Conservation (phyloP, 2,888 invertebrate species). For the Mesochorus sp. region DNA sequence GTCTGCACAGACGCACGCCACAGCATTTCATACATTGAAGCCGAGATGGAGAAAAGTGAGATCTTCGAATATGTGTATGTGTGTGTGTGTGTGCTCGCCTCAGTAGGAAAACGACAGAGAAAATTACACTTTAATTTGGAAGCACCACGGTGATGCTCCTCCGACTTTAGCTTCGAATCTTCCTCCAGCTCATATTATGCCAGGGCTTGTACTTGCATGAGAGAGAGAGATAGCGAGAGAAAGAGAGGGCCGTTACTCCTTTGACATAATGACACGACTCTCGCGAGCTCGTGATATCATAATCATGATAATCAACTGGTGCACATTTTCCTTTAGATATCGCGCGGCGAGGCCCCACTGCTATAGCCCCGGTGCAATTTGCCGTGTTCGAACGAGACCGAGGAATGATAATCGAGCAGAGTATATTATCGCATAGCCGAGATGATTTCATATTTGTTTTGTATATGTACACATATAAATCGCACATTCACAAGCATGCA, state of each 20-base stretch:
- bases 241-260: conserved; percentile 51
- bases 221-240: conserved; percentile 13
- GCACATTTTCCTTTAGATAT: conserved; percentile 64
- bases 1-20: background rate
- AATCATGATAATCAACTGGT: conserved; percentile 67
- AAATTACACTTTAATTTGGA: conserved; percentile 65
- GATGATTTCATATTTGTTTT: conserved; percentile 36
- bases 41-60: conserved; percentile 52
- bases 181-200: conserved; percentile 19
- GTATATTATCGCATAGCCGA: conserved; percentile 39
- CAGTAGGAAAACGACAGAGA: conserved; percentile 54
- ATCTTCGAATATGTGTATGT: too few relatives aligned
- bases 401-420: conserved; percentile 44
- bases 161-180: conserved; percentile 37
- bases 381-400: conserved; percentile 57
- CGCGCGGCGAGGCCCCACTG: too few relatives aligned
- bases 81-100: conserved; percentile 31
- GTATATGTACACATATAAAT: conserved; percentile 23
- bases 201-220: conserved; percentile 27
- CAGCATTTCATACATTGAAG: background rate
- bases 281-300: conserved; percentile 62
- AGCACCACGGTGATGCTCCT: conserved; percentile 42
- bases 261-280: conserved; percentile 64
- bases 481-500: too few relatives aligned
- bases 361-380: conserved; percentile 59